These are phyloP conservation scores for Macrostomum cliftonense DNA, from an alignment of 2,888 invertebrate species.

Conservation along the genomic window DNA sequence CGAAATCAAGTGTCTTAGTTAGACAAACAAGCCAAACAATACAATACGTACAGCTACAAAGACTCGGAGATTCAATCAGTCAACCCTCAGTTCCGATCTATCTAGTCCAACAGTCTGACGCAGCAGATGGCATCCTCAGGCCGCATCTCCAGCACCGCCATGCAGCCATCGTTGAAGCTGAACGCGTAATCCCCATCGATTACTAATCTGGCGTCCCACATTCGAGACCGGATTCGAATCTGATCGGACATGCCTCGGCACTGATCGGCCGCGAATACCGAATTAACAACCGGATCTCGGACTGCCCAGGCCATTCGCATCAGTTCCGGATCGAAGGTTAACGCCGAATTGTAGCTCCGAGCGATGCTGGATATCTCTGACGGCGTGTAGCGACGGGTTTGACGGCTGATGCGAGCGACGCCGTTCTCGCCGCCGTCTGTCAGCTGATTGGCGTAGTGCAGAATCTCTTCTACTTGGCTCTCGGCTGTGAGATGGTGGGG, in stretches of 20 bases:
- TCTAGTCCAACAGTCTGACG: neutral
- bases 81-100: no score
- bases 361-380: neutral
- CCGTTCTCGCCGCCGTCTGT: neutral
- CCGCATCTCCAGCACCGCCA: constrained; percentile 59
- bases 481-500: no score
- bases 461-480: constrained; percentile 1
- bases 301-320: constrained; percentile 67
- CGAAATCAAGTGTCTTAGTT: no score
- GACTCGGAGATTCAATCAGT: no score
- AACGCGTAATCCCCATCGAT: constrained; percentile 84
- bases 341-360: constrained; percentile 30
- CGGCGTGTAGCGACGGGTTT: no score
- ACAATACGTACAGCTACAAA: no score
- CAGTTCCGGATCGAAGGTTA: constrained; percentile 44
- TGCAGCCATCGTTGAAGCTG: constrained; percentile 78
- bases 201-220: constrained; percentile 73
- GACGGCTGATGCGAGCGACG: no score
- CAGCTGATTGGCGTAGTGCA: constrained; percentile 1
- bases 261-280: constrained; percentile 40
- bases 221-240: constrained; percentile 66
- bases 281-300: constrained; percentile 73
- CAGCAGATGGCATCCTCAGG: constrained; percentile 59
- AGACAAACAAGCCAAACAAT: no score
- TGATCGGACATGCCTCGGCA: constrained; percentile 44